A percentile compares a stretch with the other conserved stretches of the same genome.
These are phyloP conservation scores for Perodicticus potto DNA, from an alignment of 2,797 vertebrate genomes.

Conservation along the genomic window DNA sequence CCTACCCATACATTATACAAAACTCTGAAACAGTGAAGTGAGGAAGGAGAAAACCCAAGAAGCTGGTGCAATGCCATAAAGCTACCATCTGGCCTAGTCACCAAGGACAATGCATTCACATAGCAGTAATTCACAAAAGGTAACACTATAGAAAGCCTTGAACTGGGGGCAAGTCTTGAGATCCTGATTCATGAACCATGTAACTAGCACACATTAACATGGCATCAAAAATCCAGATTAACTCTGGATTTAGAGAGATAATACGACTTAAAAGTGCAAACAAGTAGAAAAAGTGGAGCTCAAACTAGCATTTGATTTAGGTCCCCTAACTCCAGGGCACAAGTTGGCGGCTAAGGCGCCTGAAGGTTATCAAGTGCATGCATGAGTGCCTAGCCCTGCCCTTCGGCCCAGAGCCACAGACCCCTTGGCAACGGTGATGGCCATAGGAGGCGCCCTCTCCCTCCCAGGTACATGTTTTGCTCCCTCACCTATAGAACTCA, in stretches of 20 bases:
- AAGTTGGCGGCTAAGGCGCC: too few species aligned
- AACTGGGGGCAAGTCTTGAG: background rate
- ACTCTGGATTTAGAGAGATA: background rate
- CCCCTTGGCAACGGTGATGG: too few species aligned
- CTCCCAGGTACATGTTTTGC: too few species aligned
- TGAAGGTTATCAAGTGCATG: too few species aligned
- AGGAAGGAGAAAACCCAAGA: background rate
- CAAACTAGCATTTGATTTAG: constrained; percentile 29
- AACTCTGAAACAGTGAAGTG: background rate
- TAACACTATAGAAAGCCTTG: background rate
- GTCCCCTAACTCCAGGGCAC: constrained; percentile 20
- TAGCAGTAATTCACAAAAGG: background rate
- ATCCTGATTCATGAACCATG: constrained; percentile 4
- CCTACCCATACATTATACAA: background rate
- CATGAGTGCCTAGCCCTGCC: too few species aligned
- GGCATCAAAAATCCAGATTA: background rate
- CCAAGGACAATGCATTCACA: background rate
- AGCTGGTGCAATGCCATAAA: background rate
- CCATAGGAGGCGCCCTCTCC: too few species aligned
- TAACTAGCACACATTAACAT: constrained; percentile 7
- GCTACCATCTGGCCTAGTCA: background rate
- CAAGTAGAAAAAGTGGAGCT: background rate
- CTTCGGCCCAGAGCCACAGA: too few species aligned
- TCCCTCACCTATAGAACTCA: too few species aligned
- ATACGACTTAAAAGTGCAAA: background rate